Percentiles rank a stretch among this genome's conserved stretches.
These are phyloP conservation scores for Tillus elongatus DNA, from an alignment of 2,888 invertebrate species.

Conservation along the genomic window DNA sequence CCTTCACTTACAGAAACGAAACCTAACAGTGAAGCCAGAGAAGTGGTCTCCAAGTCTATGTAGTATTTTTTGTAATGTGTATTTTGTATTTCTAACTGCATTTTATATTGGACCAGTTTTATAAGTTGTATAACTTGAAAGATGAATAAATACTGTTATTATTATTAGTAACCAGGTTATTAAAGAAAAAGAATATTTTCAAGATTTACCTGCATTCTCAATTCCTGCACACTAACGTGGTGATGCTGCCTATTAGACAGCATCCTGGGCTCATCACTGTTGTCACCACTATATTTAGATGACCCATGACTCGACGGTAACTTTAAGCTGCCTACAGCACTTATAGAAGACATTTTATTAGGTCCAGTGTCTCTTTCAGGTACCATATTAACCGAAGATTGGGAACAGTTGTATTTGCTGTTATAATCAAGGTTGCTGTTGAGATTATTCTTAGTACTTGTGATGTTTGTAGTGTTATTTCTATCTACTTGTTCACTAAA, in stretches of 20 bases:
- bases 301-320: constrained; percentile 26
- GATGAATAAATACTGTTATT: too few relatives aligned
- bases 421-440: constrained; percentile 30
- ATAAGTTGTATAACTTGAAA: too few relatives aligned
- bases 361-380: constrained; percentile 47
- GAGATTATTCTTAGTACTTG: constrained; percentile 29
- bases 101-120: too few relatives aligned
- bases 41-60: too few relatives aligned
- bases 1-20: too few relatives aligned
- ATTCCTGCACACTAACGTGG: constrained; percentile 54
- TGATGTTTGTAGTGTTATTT: constrained; percentile 25
- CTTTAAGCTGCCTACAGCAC: constrained; percentile 31
- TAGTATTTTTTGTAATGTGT: too few relatives aligned
- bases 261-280: constrained; percentile 30
- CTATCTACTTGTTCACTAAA: constrained; percentile 37
- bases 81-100: too few relatives aligned
- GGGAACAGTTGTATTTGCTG: constrained; percentile 29
- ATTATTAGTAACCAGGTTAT: not conserved
- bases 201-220: constrained; percentile 47
- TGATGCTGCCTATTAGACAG: constrained; percentile 46
- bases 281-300: constrained; percentile 27
- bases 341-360: constrained; percentile 41
- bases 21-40: too few relatives aligned
- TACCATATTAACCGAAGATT: constrained; percentile 41
- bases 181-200: not conserved